Conservation (phyloP, 1,140 invertebrate species). For the Ceratosolen fusciceps region DNA sequence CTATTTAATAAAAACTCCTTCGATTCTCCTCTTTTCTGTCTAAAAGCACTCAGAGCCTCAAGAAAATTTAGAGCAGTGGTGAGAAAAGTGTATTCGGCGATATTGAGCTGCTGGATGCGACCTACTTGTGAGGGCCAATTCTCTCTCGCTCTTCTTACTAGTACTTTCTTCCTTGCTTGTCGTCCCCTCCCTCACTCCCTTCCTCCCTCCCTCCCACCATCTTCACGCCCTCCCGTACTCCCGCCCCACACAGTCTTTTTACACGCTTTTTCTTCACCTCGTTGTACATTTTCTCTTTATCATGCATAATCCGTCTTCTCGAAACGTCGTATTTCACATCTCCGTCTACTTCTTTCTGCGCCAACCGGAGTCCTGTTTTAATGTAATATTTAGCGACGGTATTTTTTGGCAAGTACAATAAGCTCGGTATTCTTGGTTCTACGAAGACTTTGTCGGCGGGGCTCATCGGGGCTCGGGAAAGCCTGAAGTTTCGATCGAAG, state of each 20-base stretch:
- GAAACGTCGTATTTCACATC: too few species aligned
- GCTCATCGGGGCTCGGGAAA: neutral
- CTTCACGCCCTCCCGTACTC: neutral
- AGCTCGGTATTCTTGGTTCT: neutral
- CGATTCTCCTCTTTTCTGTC: constrained; percentile 8
- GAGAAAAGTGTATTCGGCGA: constrained; percentile 66
- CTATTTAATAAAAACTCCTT: constrained; percentile 36
- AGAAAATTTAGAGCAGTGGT: constrained; percentile 62
- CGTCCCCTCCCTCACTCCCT: constrained; percentile 48
- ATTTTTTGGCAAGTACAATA: neutral
- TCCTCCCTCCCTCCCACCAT: constrained; percentile 24
- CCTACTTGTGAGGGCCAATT: constrained; percentile 64
- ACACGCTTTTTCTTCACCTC: neutral
- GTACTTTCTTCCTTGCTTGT: too few species aligned
- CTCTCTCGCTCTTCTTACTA: constrained; percentile 56
- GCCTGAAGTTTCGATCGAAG: neutral
- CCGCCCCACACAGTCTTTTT: too few species aligned
- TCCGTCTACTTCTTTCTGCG: too few species aligned
- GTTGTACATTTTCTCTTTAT: neutral
- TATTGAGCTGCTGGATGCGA: constrained; percentile 66
- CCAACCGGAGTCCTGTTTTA: too few species aligned
- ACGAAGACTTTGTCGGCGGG: too few species aligned
- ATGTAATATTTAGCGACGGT: neutral
- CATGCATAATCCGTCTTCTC: neutral
- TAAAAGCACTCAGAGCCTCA: constrained; percentile 54